phyloP scores from a whole-genome alignment of 2,888 invertebrate species.

The Andrena bucephala region DNA sequence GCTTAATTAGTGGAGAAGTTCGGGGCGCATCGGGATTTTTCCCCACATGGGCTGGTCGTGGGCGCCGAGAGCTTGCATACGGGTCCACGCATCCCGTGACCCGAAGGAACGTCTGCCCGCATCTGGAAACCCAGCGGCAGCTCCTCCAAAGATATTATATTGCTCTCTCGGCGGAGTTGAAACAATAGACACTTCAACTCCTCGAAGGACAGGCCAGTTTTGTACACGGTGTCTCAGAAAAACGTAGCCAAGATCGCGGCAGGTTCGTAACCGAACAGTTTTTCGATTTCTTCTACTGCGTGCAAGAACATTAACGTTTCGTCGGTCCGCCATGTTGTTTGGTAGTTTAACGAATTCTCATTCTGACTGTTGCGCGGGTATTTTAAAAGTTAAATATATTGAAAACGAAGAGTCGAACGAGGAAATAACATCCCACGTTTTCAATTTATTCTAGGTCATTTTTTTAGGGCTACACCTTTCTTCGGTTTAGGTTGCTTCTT shows the following conservation, averaged over 20 bases:
- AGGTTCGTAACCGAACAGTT: not conserved
- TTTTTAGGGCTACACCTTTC: too few relatives aligned
- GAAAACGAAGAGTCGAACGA: too few relatives aligned
- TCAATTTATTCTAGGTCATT: not conserved
- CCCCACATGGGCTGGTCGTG: constrained; percentile 39
- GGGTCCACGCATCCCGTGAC: constrained; percentile 57
- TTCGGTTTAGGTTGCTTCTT: too few relatives aligned
- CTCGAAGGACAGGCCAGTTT: constrained; percentile 50
- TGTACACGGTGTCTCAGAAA: constrained; percentile 50
- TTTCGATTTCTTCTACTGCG: not conserved
- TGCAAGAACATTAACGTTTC: not conserved
- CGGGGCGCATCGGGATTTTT: constrained; percentile 53
- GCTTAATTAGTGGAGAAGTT: constrained; percentile 36
- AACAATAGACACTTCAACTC: constrained; percentile 77
- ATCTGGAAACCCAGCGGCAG: constrained; percentile 73
- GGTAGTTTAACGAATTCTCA: not conserved
- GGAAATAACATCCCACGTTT: not conserved
- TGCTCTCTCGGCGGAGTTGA: constrained; percentile 74
- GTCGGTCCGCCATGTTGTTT: constrained; percentile 16
- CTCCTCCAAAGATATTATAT: constrained; percentile 78
- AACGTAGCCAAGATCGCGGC: constrained; percentile 14
- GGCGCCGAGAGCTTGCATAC: constrained; percentile 53
- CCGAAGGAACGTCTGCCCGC: constrained; percentile 73
- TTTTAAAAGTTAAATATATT: too few relatives aligned
- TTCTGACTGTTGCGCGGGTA: too few relatives aligned